phyloP scores from a whole-genome alignment of 2,113 vertebrate genomes.

The Mastomys natalensis region DNA sequence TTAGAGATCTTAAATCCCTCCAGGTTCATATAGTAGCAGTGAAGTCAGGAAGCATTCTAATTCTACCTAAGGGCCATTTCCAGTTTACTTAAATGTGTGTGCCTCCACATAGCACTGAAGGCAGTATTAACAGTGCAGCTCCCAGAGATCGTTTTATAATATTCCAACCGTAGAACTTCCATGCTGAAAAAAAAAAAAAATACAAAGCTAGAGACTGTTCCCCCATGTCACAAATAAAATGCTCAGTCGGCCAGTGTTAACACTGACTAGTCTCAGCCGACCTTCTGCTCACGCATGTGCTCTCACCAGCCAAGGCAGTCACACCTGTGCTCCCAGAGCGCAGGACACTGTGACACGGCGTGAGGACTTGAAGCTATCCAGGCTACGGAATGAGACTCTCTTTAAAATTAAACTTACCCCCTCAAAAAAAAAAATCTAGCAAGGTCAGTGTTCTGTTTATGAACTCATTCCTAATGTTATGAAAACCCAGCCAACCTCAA shows the following conservation, averaged over 20 bases:
- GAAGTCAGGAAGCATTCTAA: neutral
- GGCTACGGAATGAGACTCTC: neutral
- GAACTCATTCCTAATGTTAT: conserved; percentile 25
- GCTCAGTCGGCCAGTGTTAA: neutral
- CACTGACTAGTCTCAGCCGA: neutral
- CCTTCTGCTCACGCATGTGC: neutral
- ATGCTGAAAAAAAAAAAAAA: neutral
- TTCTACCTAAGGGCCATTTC: neutral
- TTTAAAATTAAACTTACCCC: neutral
- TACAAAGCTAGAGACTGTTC: neutral
- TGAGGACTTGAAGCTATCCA: too few relatives aligned
- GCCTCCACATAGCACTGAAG: neutral
- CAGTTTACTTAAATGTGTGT: neutral
- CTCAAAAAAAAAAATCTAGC: neutral
- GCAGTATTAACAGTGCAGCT: conserved; percentile 1
- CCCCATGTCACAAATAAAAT: neutral
- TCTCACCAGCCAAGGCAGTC: neutral
- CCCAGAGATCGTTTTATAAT: conserved; percentile 23
- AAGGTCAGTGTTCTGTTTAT: conserved; percentile 14
- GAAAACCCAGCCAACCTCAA: conserved; percentile 6
- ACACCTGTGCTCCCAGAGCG: neutral
- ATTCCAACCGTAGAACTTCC: conserved; percentile 1
- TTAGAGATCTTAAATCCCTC: neutral
- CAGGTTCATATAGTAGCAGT: neutral
- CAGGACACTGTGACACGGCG: too few relatives aligned